Evolutionary conservation across 1,140 invertebrate genomes (phyloP), one percentile per base, ranked within the genome.

Genomic region (Alviniconcha marisindica): DNA sequence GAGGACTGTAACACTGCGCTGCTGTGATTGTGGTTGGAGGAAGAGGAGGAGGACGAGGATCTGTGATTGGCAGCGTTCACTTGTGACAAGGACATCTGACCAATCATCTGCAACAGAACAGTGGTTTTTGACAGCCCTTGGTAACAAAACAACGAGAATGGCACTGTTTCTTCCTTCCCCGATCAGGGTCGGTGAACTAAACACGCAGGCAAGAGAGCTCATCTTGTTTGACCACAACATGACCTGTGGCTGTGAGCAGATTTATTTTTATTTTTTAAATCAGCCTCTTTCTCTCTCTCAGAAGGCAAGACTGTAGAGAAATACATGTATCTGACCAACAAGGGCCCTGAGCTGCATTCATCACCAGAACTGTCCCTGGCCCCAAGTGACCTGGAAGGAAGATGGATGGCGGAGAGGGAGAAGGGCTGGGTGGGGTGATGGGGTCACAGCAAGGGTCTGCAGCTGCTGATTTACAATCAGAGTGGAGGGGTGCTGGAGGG

Each of bases 1-100:
- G 86, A 83, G 69, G 87, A 86, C 18, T 83, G 81, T 33, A 85
- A 69, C 28, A 78, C 77, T 2, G 36, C 31, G 24, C 56, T 60
- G 56, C 76, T 56, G 42, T 69, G n/a, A 81, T 31, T 81, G 83
- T 66, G 24, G 31, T 1, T 15, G 71, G 51, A 56, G 21, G 81
- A 63, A 80, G 83, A 79, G 21, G 82, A 82, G 38, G 63, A 69
- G 36, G 84, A 71, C 21, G 73, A 73, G 36, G 82, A 48, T 31
- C 79, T 36, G 73, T 81, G 78, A 78, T 86, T 83, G 63, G 60
- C 74, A 48, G 79, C 40, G 83, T 56, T 84, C 18, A 77, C 76
- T 24, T 84, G 83, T n/a, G 82, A 77, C 44, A 80, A 74, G 36
- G 86, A 85, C 80, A 85, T 80, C 21, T 82, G 84, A 74, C 84